Conservation (phyloP, 1,140 invertebrate species). For the Mya arenaria region DNA sequence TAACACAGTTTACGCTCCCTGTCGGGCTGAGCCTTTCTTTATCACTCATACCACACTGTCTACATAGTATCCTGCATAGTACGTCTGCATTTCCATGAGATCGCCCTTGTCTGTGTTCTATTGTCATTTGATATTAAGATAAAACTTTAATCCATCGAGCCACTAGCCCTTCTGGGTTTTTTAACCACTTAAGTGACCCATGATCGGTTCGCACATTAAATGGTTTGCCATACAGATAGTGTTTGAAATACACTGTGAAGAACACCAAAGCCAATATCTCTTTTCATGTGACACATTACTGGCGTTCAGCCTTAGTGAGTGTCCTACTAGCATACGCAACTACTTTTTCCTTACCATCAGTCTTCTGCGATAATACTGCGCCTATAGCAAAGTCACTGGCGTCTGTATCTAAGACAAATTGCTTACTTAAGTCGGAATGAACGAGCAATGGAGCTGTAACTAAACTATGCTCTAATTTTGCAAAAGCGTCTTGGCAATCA, state of each 20-base stretch:
- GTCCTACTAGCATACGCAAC: constrained; percentile 80
- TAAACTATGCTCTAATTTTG: too few relatives aligned
- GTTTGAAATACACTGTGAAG: constrained; percentile 42
- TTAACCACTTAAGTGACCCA: constrained; percentile 57
- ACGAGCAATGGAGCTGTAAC: too few relatives aligned
- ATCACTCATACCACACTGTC: constrained; percentile 23
- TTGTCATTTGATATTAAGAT: constrained; percentile 33
- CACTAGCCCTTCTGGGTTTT: constrained; percentile 52
- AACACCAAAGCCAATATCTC: constrained; percentile 60
- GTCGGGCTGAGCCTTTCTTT: neutral
- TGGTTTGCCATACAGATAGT: constrained; percentile 52
- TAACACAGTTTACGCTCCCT: neutral
- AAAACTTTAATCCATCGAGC: constrained; percentile 66
- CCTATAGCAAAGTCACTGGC: too few relatives aligned
- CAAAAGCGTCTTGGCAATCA: too few relatives aligned
- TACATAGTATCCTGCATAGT: constrained; percentile 46
- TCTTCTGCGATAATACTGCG: neutral
- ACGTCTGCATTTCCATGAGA: constrained; percentile 57
- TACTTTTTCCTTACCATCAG: constrained; percentile 38
- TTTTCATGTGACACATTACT: constrained; percentile 78
- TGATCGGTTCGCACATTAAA: constrained; percentile 63
- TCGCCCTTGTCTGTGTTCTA: constrained; percentile 46
- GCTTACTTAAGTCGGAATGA: too few relatives aligned
- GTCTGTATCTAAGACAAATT: too few relatives aligned
- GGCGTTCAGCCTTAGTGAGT: constrained; percentile 51